These are phyloP conservation scores for Semotilus atromaculatus DNA, from an alignment of 2,797 vertebrate genomes.

Conservation along the genomic window DNA sequence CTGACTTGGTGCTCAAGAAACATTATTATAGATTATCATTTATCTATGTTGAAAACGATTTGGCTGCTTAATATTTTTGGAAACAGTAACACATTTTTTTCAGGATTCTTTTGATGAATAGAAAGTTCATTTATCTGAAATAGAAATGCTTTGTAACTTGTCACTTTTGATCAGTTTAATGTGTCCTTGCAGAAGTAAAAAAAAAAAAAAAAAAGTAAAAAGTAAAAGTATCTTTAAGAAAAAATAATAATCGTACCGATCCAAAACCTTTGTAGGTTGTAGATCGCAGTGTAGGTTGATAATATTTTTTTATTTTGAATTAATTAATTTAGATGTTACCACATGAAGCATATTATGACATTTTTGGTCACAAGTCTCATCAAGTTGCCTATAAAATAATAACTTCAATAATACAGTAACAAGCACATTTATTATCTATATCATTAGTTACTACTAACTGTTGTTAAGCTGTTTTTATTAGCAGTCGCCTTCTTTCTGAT, in stretches of 20 bases:
- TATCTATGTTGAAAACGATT: not conserved
- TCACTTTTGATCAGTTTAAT: not conserved
- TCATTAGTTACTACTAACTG: not conserved
- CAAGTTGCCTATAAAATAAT: not conserved
- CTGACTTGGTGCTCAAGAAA: not conserved
- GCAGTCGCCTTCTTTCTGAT: constrained; percentile 2
- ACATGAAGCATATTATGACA: not conserved
- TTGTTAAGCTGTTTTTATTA: not conserved
- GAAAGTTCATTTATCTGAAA: not conserved
- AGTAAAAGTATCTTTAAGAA: not conserved
- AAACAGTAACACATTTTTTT: too few relatives aligned
- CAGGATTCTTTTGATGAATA: not conserved
- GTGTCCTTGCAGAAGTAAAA: not conserved
- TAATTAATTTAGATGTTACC: not conserved
- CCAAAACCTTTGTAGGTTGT: not conserved
- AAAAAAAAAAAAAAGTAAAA: not conserved
- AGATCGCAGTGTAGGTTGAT: not conserved
- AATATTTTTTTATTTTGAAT: not conserved
- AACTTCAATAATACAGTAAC: not conserved
- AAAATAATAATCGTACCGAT: too few relatives aligned
- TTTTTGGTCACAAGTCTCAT: not conserved
- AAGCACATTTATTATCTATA: not conserved
- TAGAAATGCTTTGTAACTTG: not conserved
- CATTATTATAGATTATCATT: not conserved
- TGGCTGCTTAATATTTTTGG: not conserved